A percentile compares a stretch with the other conserved stretches of the same genome.
Evolutionary conservation across 2,888 invertebrate genomes (phyloP).

Genomic region (Phaedon cochleariae): DNA sequence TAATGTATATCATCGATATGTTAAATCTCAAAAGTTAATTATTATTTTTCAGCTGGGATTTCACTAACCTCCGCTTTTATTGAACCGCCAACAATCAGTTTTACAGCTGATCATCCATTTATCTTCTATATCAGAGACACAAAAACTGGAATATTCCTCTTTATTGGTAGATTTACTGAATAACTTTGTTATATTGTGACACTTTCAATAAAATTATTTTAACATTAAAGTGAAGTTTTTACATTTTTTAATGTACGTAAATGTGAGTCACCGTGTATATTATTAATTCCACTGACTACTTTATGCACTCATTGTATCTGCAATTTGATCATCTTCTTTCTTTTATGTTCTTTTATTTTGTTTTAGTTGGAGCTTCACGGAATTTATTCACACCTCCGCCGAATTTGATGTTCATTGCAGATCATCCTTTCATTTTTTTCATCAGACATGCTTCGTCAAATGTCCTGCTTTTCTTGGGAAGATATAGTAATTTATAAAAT

Average conservation of each 20-base stretch:
- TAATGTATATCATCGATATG: not conserved
- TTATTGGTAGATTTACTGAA: slow-evolving; percentile 16
- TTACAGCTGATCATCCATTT: slow-evolving; percentile 23
- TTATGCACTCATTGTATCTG: too few species aligned
- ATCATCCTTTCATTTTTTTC: slow-evolving; percentile 38
- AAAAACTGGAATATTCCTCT: slow-evolving; percentile 11
- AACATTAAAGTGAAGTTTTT: not conserved
- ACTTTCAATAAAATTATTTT: not conserved
- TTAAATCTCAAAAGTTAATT: too few species aligned
- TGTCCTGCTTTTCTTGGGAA: slow-evolving; percentile 36
- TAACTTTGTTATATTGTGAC: not conserved
- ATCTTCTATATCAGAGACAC: slow-evolving; percentile 39
- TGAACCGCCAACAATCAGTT: not conserved
- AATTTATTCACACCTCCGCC: not conserved
- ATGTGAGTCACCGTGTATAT: too few species aligned
- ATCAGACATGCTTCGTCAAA: slow-evolving; percentile 23
- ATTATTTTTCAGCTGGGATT: slow-evolving; percentile 41
- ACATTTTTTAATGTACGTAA: not conserved
- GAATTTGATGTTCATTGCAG: slow-evolving; percentile 24
- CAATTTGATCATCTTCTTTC: not conserved
- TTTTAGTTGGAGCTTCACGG: slow-evolving; percentile 30
- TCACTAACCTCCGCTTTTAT: slow-evolving; percentile 4
- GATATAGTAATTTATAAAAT: slow-evolving; percentile 8
- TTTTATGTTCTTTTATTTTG: slow-evolving; percentile 11
- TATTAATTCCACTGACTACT: not conserved